phyloP scores from a whole-genome alignment of 2,888 invertebrate species.

The Pyrrhosoma nymphula region DNA sequence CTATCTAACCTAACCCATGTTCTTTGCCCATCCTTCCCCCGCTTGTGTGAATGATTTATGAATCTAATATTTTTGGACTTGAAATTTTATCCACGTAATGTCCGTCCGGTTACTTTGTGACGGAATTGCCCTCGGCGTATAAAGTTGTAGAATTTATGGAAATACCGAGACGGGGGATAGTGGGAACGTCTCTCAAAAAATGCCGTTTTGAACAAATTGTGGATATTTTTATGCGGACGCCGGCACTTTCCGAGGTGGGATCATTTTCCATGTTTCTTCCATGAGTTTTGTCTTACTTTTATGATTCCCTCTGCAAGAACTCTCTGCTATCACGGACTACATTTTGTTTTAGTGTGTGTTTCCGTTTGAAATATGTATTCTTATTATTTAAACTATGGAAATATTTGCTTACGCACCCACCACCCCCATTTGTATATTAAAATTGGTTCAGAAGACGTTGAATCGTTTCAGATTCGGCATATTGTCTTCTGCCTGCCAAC shows the following conservation, averaged over 20 bases:
- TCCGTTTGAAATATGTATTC: too few species aligned
- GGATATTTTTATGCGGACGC: neutral
- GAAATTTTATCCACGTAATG: slow-evolving; percentile 1
- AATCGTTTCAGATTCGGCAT: too few species aligned
- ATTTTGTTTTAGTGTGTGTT: too few species aligned
- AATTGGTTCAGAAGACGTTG: too few species aligned
- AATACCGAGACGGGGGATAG: neutral
- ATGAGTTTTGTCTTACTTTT: too few species aligned
- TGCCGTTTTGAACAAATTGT: neutral
- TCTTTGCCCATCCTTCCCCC: neutral
- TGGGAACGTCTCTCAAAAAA: neutral
- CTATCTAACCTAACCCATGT: neutral
- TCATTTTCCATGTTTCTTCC: too few species aligned
- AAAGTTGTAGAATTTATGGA: neutral
- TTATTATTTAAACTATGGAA: too few species aligned
- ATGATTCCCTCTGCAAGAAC: too few species aligned
- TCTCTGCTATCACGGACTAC: too few species aligned
- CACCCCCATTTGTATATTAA: too few species aligned
- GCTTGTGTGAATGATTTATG: neutral
- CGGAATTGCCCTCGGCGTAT: neutral
- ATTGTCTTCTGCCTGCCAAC: too few species aligned
- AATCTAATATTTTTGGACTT: neutral
- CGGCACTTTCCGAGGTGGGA: neutral
- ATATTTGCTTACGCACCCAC: too few species aligned
- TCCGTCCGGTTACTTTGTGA: neutral